Evolutionary conservation across 1,140 invertebrate species (phyloP).

Genomic region (Heliothis subflexa): DNA sequence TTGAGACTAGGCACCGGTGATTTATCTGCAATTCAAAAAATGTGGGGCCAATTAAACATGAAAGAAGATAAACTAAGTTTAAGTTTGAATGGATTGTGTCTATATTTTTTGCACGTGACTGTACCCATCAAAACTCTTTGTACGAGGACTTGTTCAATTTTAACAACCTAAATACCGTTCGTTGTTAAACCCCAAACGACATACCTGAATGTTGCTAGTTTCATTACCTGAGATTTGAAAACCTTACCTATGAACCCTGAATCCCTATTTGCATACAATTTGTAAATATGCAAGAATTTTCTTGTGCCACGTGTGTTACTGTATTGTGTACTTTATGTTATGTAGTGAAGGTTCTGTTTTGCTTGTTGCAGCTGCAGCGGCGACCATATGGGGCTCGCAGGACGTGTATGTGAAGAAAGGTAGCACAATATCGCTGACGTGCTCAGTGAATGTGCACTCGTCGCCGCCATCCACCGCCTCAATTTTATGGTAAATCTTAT

Average conservation of each 20-base stretch:
- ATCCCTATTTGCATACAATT: slow-evolving; percentile 48
- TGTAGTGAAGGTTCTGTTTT: slow-evolving; percentile 54
- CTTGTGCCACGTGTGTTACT: neutral
- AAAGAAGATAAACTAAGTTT: neutral
- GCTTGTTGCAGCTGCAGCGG: slow-evolving; percentile 93
- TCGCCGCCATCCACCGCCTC: slow-evolving; percentile 92
- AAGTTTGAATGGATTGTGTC: too few relatives aligned
- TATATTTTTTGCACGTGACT: neutral
- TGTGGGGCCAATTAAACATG: neutral
- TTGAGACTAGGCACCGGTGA: neutral
- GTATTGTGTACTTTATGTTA: slow-evolving; percentile 5
- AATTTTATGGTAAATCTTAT: slow-evolving; percentile 88
- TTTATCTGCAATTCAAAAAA: slow-evolving; percentile 7
- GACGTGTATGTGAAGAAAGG: slow-evolving; percentile 96
- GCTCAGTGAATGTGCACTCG: slow-evolving; percentile 95
- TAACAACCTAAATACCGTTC: neutral
- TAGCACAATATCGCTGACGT: slow-evolving; percentile 95
- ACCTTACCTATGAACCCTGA: slow-evolving; percentile 37
- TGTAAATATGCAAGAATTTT: slow-evolving; percentile 44
- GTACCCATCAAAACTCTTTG: neutral
- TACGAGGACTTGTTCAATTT: neutral
- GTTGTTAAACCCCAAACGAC: slow-evolving; percentile 2
- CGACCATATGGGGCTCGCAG: slow-evolving; percentile 93
- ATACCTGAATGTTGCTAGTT: slow-evolving; percentile 39
- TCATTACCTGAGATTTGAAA: slow-evolving; percentile 31